Percentiles rank a stretch among this genome's conserved stretches.
These are phyloP conservation scores for Luperina nickerlii DNA, from an alignment of 2,888 invertebrate genomes.

Conservation along the genomic window DNA sequence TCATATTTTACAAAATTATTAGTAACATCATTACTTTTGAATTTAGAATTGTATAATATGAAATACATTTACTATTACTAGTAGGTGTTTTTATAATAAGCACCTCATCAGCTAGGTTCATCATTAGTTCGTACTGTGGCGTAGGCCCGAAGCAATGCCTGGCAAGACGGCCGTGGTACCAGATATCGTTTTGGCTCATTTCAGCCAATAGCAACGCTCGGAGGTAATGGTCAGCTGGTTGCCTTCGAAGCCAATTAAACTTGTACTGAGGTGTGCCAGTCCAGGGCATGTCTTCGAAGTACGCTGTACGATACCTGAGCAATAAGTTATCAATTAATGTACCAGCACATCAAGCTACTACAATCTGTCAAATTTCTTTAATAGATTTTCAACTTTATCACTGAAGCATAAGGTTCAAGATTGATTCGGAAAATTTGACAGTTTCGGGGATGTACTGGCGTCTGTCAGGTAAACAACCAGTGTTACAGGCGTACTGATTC, in stretches of 20 bases:
- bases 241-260: constrained; percentile 95
- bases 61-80: background rate
- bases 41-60: no score
- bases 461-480: no score
- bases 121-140: constrained; percentile 46
- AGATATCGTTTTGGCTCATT: background rate
- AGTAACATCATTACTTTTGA: no score
- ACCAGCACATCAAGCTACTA: background rate
- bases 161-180: background rate
- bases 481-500: no score
- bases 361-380: no score
- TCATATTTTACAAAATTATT: no score
- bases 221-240: constrained; percentile 97
- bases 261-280: constrained; percentile 97
- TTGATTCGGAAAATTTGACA: no score
- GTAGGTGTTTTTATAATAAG: background rate
- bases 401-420: no score
- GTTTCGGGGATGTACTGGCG: no score
- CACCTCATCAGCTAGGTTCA: constrained; percentile 92
- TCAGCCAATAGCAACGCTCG: constrained; percentile 94
- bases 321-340: background rate
- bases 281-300: constrained; percentile 95
- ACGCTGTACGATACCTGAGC: constrained; percentile 92
- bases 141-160: constrained; percentile 91
- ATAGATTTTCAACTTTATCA: no score